Evolutionary conservation across 2,797 vertebrate species (phyloP), one percentile per base, ranked within the genome.

Genomic region (Xenentodon cancila): DNA sequence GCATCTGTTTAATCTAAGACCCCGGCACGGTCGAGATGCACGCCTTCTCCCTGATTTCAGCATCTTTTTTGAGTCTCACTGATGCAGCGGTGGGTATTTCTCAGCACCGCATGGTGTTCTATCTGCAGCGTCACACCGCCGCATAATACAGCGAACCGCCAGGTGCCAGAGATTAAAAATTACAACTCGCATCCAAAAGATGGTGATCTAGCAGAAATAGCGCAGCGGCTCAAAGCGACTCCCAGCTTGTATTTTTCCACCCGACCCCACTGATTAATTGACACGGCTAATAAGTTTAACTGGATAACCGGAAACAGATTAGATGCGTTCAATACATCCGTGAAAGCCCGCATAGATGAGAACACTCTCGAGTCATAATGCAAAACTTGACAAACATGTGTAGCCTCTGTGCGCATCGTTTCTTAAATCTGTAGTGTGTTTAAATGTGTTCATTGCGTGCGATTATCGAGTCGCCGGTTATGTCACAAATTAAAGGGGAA

Each of bases 401-500:
- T 45, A 48, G 9, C 37, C 20, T 1, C 43, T 4, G 21, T 8
- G 40, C 17, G 64, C 54, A 44, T 58, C 8, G 20, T 46, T 81
- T 73, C 32, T 72, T 84, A 83, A 66, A 81, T 84, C 70, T 71
- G 54, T 27, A 50, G 53, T 46, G 65, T 59, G 65, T 44, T 54
- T 68, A 53, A 68, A 73, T 74, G 65, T 66, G 59, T 45, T 56
- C 7, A 57, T 66, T 73, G 69, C 18, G 52, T 40, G 69, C 64
- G 73, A 88, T 87, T 81, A 83, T 55, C 27, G 62, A 73, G 77
- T 65, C 72, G 18, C 53, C 55, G 48, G 85, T 92, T 91, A 91
- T 92, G 85, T 92, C 92, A 91, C 87, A 88, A 78, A 80, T 88
- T 80, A 89, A 85, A 84, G 77, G 59, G 84, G 84, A 81, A 89